phyloP scores from a whole-genome alignment of 1,140 invertebrate species.

The Paraescarpia echinospica region DNA sequence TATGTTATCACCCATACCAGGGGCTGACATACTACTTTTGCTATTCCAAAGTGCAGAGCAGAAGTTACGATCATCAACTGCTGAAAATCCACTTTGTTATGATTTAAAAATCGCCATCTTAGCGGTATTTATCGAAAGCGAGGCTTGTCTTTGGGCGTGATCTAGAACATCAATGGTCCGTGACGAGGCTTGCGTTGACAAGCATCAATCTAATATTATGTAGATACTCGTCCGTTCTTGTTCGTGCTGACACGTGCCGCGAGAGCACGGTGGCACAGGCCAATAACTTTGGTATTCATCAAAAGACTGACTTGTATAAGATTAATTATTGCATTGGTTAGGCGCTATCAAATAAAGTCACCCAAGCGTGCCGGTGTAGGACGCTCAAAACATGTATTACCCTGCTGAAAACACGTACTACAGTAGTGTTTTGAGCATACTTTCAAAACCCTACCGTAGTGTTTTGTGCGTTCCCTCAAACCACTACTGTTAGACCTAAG shows the following conservation, averaged over 20 bases:
- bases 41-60: not conserved
- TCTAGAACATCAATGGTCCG: not conserved
- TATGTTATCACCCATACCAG: not conserved
- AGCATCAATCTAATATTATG: not conserved
- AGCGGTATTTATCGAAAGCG: constrained; percentile 4
- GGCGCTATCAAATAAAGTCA: not conserved
- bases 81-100: not conserved
- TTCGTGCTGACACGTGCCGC: not conserved
- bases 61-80: not conserved
- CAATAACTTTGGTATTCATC: not conserved
- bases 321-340: not conserved
- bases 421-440: too few species aligned
- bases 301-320: not conserved
- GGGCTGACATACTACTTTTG: not conserved
- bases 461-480: too few species aligned
- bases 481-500: too few species aligned
- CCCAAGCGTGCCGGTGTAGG: not conserved
- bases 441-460: too few species aligned
- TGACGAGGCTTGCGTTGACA: not conserved
- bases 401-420: too few species aligned
- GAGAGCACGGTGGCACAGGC: not conserved
- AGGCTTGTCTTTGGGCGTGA: not conserved
- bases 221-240: not conserved
- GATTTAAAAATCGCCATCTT: not conserved
- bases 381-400: too few species aligned